phyloP scores from a whole-genome alignment of 1,140 invertebrate species.

The Tetraneura akinire region DNA sequence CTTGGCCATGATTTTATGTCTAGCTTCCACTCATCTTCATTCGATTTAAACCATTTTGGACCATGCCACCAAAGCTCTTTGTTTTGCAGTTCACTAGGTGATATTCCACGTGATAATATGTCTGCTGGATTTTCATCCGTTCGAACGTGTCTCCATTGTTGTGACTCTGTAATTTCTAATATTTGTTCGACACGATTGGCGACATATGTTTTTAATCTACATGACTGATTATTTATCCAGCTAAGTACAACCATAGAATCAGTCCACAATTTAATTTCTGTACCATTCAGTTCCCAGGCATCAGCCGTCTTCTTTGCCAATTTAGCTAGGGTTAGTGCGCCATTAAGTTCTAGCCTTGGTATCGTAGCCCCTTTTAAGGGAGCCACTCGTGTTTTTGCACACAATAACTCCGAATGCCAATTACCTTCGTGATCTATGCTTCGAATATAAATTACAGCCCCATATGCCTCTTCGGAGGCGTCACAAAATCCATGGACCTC shows the following conservation, averaged over 20 bases:
- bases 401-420: conserved; percentile 45
- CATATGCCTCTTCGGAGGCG: background rate
- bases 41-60: conserved; percentile 27
- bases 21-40: no score
- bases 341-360: conserved; percentile 57
- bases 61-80: no score
- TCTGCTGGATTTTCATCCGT: conserved; percentile 7
- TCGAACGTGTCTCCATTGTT: background rate
- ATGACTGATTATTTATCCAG: background rate
- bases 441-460: background rate
- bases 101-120: background rate
- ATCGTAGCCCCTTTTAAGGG: conserved; percentile 56
- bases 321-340: conserved; percentile 55
- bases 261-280: background rate
- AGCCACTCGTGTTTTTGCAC: conserved; percentile 57
- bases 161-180: background rate
- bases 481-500: background rate
- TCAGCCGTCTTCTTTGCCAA: conserved; percentile 54
- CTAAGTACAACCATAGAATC: background rate
- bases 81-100: background rate
- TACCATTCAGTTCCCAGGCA: background rate
- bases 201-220: background rate
- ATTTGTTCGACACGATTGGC: background rate
- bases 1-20: no score
- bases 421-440: background rate